These are phyloP conservation scores for Epizoanthus stellaris DNA, from an alignment of 92 coral and sea anemone genomes.

Conservation along the genomic window DNA sequence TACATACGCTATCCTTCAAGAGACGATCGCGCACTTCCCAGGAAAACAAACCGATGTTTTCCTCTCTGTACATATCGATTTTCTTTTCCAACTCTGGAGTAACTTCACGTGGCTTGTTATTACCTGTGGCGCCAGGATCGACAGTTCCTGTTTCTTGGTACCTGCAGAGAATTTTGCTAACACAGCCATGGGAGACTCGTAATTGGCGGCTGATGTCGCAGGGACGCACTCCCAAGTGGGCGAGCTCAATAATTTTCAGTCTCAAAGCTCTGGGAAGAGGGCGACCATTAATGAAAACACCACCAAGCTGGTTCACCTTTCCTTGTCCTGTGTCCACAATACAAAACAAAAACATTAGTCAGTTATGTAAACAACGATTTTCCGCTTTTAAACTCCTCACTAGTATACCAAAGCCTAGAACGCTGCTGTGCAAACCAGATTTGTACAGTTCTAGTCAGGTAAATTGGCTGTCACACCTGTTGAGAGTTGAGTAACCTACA, in stretches of 20 bases:
- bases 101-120: slow-evolving; percentile 85
- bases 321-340: slow-evolving; percentile 79
- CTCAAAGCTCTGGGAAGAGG: slow-evolving; percentile 92
- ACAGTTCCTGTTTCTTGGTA: slow-evolving; percentile 97
- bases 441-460: not conserved
- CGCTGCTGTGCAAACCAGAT: not conserved
- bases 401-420: not conserved
- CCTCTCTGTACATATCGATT: slow-evolving; percentile 86
- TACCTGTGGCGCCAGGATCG: slow-evolving; percentile 88
- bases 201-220: slow-evolving; percentile 97
- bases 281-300: slow-evolving; percentile 96
- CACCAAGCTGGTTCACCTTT: slow-evolving; percentile 95
- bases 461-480: not conserved
- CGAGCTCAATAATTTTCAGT: slow-evolving; percentile 88
- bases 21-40: slow-evolving; percentile 96
- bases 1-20: slow-evolving; percentile 82
- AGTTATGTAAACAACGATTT: not conserved
- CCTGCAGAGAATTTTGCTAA: slow-evolving; percentile 94
- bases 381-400: not conserved
- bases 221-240: slow-evolving; percentile 97
- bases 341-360: not conserved
- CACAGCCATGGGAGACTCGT: slow-evolving; percentile 99
- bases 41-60: slow-evolving; percentile 88
- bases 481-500: not conserved
- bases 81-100: slow-evolving; percentile 90